phyloP scores from a whole-genome alignment of 2,113 vertebrate species.

The Pseudopodoces humilis region DNA sequence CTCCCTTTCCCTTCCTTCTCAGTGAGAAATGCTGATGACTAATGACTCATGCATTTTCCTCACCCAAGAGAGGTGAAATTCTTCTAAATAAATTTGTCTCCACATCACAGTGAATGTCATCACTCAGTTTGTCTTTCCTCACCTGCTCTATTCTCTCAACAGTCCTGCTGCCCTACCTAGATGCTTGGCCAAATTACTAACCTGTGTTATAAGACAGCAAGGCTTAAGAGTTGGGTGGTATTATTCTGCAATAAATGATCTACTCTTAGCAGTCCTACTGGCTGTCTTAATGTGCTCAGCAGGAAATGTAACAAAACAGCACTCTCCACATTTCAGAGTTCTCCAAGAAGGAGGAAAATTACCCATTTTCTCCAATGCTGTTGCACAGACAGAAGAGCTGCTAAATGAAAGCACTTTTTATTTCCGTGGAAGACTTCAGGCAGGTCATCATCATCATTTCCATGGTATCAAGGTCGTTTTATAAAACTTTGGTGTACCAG shows the following conservation, averaged over 20 bases:
- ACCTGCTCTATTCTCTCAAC: not conserved
- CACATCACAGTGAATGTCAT: not conserved
- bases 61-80: conserved; percentile 5
- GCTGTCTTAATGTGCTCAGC: not conserved
- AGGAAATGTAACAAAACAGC: not conserved
- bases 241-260: not conserved
- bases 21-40: conserved; percentile 14
- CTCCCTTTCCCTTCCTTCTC: conserved; percentile 11
- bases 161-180: not conserved
- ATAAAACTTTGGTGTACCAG: not conserved
- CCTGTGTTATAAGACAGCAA: not conserved
- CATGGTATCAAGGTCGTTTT: not conserved
- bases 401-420: not conserved
- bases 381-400: not conserved
- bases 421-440: not conserved
- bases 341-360: not conserved
- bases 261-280: not conserved
- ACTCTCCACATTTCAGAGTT: not conserved
- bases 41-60: conserved; percentile 23
- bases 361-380: not conserved
- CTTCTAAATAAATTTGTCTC: not conserved
- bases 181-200: not conserved
- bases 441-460: not conserved
- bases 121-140: not conserved
- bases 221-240: not conserved